A percentile compares a stretch with the other conserved stretches of the same genome.
These are phyloP conservation scores for Gallinago jamesoni DNA, from an alignment of 2,113 vertebrate species.

Conservation along the genomic window DNA sequence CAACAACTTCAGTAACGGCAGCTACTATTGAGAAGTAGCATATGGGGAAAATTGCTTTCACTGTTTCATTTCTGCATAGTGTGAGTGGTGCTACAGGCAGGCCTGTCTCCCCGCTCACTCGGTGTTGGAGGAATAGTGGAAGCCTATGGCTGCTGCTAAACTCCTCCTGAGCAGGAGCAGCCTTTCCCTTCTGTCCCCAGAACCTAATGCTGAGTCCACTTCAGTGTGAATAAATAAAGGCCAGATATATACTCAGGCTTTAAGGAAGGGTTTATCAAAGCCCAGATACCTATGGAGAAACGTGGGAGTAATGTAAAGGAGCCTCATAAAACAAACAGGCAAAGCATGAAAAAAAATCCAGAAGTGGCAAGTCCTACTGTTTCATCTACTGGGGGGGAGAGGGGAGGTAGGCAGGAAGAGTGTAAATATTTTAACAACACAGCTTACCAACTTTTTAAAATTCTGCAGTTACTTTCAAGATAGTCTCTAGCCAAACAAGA, in stretches of 20 bases:
- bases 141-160: background rate
- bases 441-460: background rate
- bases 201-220: background rate
- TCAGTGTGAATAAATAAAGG: background rate
- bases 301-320: background rate
- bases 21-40: background rate
- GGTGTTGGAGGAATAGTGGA: background rate
- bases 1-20: background rate
- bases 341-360: background rate
- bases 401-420: too few relatives aligned
- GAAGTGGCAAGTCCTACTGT: background rate
- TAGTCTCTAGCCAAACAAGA: background rate
- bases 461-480: background rate
- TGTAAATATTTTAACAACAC: background rate
- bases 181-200: background rate
- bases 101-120: rapidly evolving
- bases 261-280: background rate
- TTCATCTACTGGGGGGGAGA: background rate
- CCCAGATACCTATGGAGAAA: background rate
- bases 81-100: background rate
- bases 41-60: background rate
- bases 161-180: background rate
- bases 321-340: background rate
- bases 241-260: background rate
- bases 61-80: background rate